Evolutionary conservation across 2,888 invertebrate species (phyloP), one percentile per base, ranked within the genome.

Genomic region (Chrysolina americana): DNA sequence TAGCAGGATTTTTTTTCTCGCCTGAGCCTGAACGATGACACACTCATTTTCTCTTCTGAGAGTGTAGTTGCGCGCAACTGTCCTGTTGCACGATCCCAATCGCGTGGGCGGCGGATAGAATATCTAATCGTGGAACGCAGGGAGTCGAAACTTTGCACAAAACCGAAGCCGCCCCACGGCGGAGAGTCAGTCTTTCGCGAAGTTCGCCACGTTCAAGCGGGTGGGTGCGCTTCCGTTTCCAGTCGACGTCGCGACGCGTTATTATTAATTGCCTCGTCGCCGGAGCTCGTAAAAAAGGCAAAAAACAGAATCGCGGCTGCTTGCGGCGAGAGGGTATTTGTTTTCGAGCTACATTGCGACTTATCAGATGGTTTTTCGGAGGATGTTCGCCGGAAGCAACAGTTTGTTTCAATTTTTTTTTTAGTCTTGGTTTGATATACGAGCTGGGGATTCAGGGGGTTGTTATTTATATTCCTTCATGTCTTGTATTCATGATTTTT

Each of bases 91-190:
- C 9, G 17, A 4, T 28, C n/a, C 59, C n/a, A 2, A 0, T 11
- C 59, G 48, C 68, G 68, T 68, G 53, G 68, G 68, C 17, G 66
- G n/a, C 36, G 53, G 50, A 10, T 28, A 50, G 53, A 68, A 41
- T 53, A 50, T 48, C 53, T 19, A 15, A 53, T 56, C 68, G 41
- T 41, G 68, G 53, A 53, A 53, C 48, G 28, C 28, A 6, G 23
- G 64, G 47, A 21, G 65, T 15, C 9, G 68, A 28, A 59, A 59
- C 59, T 59, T 59, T n/a, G 41, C 36, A 53, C 50, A 41, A 68
- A 59, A 59, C 59, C 28, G 59, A 59, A n/a, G 28, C 28, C 28
- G 23, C 28, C 23, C 15, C 59, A 28, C 23, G 28, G 9, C 59
- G 28, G 59, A 56, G 59, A 28, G 23, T 59, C 59, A 59, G 59